Conservation (phyloP, 2,888 invertebrate genomes). For the Dynastes maya region DNA sequence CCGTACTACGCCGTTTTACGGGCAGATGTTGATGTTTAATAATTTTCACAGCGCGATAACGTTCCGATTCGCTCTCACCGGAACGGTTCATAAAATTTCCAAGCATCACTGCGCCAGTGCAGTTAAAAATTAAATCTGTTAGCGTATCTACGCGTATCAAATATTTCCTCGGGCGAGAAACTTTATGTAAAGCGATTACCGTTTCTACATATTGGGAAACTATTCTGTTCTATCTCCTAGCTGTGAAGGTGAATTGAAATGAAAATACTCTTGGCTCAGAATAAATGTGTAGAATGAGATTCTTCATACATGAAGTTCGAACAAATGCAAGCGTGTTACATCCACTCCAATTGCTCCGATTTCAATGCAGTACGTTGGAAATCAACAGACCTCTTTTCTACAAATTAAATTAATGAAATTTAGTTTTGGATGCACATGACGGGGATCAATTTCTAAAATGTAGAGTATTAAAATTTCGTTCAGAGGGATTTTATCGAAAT, state of each 20-base stretch:
- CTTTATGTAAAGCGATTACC: neutral
- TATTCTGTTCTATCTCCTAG: neutral
- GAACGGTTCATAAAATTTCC: slow-evolving; percentile 19
- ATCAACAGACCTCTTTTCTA: neutral
- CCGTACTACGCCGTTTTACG: neutral
- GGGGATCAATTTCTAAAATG: too few relatives aligned
- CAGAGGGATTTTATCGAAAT: too few relatives aligned
- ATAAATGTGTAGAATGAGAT: neutral
- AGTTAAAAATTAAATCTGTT: slow-evolving; percentile 15
- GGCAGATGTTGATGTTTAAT: slow-evolving; percentile 8
- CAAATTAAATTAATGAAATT: too few relatives aligned
- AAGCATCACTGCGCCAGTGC: neutral
- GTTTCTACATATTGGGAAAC: neutral
- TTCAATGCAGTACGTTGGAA: neutral
- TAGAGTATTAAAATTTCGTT: too few relatives aligned
- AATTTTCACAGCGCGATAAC: slow-evolving; percentile 14
- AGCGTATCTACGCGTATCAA: neutral
- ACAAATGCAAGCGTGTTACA: neutral
- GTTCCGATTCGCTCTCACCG: slow-evolving; percentile 3
- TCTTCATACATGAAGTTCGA: neutral
- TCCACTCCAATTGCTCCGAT: neutral
- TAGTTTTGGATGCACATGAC: too few relatives aligned
- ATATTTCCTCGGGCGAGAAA: neutral
- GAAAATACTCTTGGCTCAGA: neutral
- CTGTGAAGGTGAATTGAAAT: neutral